Evolutionary conservation across 2,797 vertebrate species (phyloP).

Genomic region (Nasua narica): DNA sequence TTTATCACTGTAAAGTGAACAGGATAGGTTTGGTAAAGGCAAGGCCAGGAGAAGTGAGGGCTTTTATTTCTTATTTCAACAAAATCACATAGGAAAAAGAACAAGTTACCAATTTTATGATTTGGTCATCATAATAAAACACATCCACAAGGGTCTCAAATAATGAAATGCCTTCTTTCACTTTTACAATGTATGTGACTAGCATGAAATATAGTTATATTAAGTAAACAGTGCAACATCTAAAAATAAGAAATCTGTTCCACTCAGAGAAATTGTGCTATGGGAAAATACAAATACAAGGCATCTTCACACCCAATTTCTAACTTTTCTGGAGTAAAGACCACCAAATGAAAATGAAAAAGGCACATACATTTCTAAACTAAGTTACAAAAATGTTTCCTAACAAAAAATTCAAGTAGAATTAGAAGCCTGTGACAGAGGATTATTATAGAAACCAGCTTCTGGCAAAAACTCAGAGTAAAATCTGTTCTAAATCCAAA

Average conservation of each 20-base stretch:
- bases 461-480: constrained; percentile 50
- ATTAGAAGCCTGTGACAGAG: constrained; percentile 20
- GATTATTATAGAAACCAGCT: constrained; percentile 51
- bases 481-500: constrained; percentile 50
- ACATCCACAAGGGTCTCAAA: background rate
- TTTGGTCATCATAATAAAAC: background rate
- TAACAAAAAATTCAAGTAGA: constrained; percentile 38
- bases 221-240: constrained; percentile 14
- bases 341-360: constrained; percentile 5
- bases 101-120: background rate
- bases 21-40: background rate
- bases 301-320: background rate
- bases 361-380: background rate
- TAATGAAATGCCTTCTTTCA: constrained; percentile 20
- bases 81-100: constrained; percentile 11
- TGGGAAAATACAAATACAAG: background rate
- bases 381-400: background rate
- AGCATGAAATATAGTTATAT: constrained; percentile 39
- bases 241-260: constrained; percentile 14
- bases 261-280: background rate
- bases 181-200: constrained; percentile 1
- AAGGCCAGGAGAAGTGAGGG: background rate
- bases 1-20: background rate
- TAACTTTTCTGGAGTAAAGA: background rate
- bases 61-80: background rate